Base-by-base conservation (phyloP, 2,888 invertebrate species). In the Ochlodes sylvanus region DNA sequence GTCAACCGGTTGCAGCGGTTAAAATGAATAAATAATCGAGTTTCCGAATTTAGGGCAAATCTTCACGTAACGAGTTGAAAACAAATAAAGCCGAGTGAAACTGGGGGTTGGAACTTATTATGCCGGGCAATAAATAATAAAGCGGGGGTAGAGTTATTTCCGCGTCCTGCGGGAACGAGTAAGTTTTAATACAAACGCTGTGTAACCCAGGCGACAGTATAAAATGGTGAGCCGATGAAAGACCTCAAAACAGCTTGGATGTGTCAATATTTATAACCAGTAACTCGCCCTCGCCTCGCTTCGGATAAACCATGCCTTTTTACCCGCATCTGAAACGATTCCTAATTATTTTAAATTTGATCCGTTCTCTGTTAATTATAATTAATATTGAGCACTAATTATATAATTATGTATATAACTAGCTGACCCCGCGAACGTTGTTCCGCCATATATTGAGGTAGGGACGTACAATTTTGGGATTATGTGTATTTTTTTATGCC, bases 1-100 rank as follows among this genome's bases (percentile, higher is more conserved):
- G 62, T 42, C 57, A 71, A 70, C 66, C 47, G 69, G 69, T 69
- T 70, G 66, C 52, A 56, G 68, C 72, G 73, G 79, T 78, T 78
- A 78, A 83, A 86, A 89, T 92, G 89, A 91, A 92, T 92, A 90
- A 90, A 85, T 88, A 88, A 91, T 85, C 79, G 83, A 85, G 85
- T 88, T 89, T 85, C 80, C 77, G 87, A 90, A 89, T 89, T 89
- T 83, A 76, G 84, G 78, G 82, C 81, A 86, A 91, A 92, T 92
- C 92, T 92, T 89, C 81, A 74, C 77, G 83, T 86, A 92, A 91
- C 91, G 91, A 90, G 91, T 91, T 90, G 85, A 80, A 85, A 89
- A 90, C 90, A 90, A 91, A 91, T 90, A 89, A 89, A 88, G 81
- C 81, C 76, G 74, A 56, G 62, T 62, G 67, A 62, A 67, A 67